These are phyloP conservation scores for Sarcophaga carnaria DNA, from an alignment of 2,888 invertebrate genomes.

Conservation along the genomic window DNA sequence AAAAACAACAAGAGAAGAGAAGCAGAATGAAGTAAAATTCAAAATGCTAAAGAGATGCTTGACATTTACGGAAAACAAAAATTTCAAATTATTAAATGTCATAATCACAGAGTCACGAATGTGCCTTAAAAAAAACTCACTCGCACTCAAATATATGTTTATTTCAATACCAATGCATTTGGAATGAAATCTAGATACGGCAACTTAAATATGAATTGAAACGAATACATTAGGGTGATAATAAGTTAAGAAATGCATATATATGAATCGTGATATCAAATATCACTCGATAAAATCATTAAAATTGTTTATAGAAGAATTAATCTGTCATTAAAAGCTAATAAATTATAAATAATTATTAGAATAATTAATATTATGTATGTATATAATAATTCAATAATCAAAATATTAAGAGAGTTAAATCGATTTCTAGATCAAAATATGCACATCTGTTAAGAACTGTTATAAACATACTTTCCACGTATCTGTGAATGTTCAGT, in stretches of 20 bases:
- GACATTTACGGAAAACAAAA: conserved; percentile 36
- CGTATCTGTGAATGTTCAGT: no score
- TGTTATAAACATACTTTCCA: no score
- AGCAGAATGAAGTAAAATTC: conserved; percentile 49
- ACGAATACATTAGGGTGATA: conserved; percentile 34
- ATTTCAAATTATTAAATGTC: conserved; percentile 63
- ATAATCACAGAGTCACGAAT: conserved; percentile 57
- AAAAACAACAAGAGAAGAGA: conserved; percentile 52
- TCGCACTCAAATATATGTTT: conserved; percentile 7
- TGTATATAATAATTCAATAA: no score
- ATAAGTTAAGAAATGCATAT: neutral
- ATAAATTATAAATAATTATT: no score
- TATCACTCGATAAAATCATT: no score
- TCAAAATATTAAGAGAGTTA: no score
- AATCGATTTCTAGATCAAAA: no score
- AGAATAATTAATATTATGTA: no score
- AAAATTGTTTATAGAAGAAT: no score
- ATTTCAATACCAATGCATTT: conserved; percentile 12
- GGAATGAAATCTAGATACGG: conserved; percentile 34
- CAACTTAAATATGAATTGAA: conserved; percentile 7
- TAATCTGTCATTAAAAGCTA: no score
- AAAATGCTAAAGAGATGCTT: conserved; percentile 61
- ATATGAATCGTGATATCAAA: no score
- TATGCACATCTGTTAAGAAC: no score
- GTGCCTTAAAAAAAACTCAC: neutral